Percentiles rank a stretch among this genome's conserved stretches.
phyloP scores from a whole-genome alignment of 2,888 invertebrate genomes.

The Plagodis dolabraria region DNA sequence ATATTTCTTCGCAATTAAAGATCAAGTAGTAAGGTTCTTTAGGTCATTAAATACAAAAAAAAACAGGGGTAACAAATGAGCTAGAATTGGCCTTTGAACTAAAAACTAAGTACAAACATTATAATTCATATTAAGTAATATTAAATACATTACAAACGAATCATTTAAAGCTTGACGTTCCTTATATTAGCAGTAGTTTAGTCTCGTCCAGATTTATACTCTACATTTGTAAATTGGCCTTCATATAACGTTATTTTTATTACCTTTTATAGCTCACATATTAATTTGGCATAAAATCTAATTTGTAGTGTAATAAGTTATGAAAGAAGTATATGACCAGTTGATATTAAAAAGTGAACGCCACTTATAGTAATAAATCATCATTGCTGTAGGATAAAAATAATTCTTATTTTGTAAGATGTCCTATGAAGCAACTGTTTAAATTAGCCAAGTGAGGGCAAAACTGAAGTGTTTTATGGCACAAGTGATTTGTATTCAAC shows the following conservation, averaged over 20 bases:
- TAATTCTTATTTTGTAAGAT: constrained; percentile 19
- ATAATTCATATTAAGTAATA: too few species aligned
- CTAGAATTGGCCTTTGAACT: too few species aligned
- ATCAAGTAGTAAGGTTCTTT: too few species aligned
- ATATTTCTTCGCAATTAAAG: too few species aligned
- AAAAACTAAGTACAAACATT: too few species aligned
- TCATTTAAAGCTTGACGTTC: too few species aligned
- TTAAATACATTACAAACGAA: too few species aligned
- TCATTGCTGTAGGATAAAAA: constrained; percentile 17
- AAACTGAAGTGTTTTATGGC: constrained; percentile 38
- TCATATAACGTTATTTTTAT: constrained; percentile 15
- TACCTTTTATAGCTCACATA: constrained; percentile 14
- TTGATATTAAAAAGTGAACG: constrained; percentile 29
- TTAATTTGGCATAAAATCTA: constrained; percentile 19
- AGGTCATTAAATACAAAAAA: too few species aligned
- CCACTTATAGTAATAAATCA: constrained; percentile 21
- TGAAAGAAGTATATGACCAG: constrained; percentile 16
- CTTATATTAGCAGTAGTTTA: not conserved
- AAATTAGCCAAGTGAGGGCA: constrained; percentile 19
- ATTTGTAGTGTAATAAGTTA: constrained; percentile 17
- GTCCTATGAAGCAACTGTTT: constrained; percentile 7
- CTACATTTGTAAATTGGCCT: constrained; percentile 14
- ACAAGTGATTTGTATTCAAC: constrained; percentile 55
- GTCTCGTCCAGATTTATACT: constrained; percentile 2
- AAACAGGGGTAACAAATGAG: too few species aligned